phyloP scores from a whole-genome alignment of 2,888 invertebrate genomes.

The Pterostichus madidus region DNA sequence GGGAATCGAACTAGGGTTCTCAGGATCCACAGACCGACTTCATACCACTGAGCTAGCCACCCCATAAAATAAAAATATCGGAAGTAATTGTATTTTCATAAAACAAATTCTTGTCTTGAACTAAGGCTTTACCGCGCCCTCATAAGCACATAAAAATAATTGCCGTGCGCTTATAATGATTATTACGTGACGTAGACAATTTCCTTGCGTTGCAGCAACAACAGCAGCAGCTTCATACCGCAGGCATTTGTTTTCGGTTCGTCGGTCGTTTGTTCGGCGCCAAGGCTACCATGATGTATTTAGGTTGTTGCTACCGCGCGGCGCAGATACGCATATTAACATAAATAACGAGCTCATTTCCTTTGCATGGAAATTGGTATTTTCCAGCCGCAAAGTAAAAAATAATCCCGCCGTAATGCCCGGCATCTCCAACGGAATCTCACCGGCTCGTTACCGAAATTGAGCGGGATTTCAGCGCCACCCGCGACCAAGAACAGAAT shows the following conservation, averaged over 20 bases:
- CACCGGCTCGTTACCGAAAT: constrained; percentile 59
- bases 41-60: no score
- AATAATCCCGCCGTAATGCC: constrained; percentile 63
- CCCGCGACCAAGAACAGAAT: no score
- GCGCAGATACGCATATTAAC: constrained; percentile 65
- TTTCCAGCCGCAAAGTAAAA: constrained; percentile 67
- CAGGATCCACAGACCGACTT: no score
- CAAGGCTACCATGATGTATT: constrained; percentile 50
- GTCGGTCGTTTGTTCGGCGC: neutral
- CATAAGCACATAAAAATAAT: no score
- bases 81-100: neutral
- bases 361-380: constrained; percentile 67
- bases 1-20: no score
- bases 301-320: constrained; percentile 44
- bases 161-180: no score
- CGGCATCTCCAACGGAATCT: constrained; percentile 36
- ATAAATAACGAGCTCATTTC: constrained; percentile 67
- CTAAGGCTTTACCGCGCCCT: no score
- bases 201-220: neutral
- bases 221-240: constrained; percentile 11
- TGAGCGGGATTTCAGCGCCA: constrained; percentile 52
- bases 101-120: neutral
- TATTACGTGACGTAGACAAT: no score
- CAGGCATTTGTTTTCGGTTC: constrained; percentile 4
- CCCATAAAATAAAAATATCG: neutral